Evolutionary conservation across 1,140 invertebrate genomes (phyloP).

Genomic region (Elysia chlorotica): DNA sequence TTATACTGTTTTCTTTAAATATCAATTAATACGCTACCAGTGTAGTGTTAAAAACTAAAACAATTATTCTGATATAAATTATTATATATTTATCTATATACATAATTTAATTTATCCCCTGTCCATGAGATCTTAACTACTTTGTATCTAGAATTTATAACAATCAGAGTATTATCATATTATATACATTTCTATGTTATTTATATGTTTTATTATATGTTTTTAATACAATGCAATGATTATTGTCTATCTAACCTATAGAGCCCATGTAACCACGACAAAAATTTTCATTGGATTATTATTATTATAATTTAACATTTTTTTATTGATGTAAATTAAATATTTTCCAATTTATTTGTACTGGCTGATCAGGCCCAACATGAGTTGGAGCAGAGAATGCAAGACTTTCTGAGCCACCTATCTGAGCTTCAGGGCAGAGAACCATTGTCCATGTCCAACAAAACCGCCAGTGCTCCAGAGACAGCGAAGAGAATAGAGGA

Average conservation of each 20-base stretch:
- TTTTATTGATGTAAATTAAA: background rate
- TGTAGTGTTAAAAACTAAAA: too few species aligned
- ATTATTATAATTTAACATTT: background rate
- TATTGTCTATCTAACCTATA: background rate
- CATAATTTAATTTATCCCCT: too few species aligned
- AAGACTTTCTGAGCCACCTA: constrained; percentile 37
- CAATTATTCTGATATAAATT: too few species aligned
- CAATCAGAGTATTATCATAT: too few species aligned
- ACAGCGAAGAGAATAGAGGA: constrained; percentile 19
- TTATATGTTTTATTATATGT: background rate
- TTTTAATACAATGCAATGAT: background rate
- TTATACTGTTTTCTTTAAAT: too few species aligned
- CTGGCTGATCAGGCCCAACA: constrained; percentile 44
- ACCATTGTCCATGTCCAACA: background rate
- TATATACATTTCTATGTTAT: too few species aligned
- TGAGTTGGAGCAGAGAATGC: constrained; percentile 47
- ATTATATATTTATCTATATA: too few species aligned
- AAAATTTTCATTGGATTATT: background rate
- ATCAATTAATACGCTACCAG: too few species aligned
- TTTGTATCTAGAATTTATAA: too few species aligned
- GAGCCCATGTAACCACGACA: background rate
- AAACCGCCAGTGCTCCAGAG: background rate
- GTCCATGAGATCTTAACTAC: too few species aligned
- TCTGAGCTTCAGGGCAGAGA: constrained; percentile 30
- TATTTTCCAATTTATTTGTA: background rate